Conservation (phyloP, 2,888 invertebrate genomes). For the Ennomos erosarius region DNA sequence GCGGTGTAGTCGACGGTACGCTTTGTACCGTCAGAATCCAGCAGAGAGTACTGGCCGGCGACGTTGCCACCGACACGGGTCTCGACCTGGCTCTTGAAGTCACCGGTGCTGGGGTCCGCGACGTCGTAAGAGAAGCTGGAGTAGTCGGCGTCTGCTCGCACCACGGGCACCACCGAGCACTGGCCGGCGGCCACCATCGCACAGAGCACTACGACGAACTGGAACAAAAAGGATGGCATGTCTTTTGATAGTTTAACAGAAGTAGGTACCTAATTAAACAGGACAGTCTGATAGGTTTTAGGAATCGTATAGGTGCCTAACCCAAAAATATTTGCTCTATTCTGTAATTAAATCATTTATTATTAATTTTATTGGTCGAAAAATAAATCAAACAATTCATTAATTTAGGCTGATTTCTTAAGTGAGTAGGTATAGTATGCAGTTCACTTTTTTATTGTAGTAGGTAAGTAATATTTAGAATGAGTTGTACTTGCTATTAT, state of each 20-base stretch:
- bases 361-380: no score
- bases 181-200: slow-evolving; percentile 72
- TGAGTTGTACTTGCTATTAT: no score
- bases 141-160: slow-evolving; percentile 80
- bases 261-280: not conserved
- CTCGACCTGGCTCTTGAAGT: slow-evolving; percentile 85
- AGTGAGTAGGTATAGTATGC: no score
- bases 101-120: slow-evolving; percentile 84
- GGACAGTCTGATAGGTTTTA: no score
- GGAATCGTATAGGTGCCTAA: no score
- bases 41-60: slow-evolving; percentile 83
- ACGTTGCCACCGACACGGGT: slow-evolving; percentile 82
- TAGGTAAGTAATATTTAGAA: no score
- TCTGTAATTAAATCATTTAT: no score
- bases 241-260: not conserved
- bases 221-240: slow-evolving; percentile 34
- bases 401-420: no score
- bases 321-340: no score
- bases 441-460: no score
- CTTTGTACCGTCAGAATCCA: slow-evolving; percentile 83
- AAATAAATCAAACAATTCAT: no score
- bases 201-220: slow-evolving; percentile 75
- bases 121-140: slow-evolving; percentile 85
- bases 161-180: slow-evolving; percentile 80
- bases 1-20: slow-evolving; percentile 85